Conservation (phyloP, 1,140 invertebrate species). For the Bombus confusus region DNA sequence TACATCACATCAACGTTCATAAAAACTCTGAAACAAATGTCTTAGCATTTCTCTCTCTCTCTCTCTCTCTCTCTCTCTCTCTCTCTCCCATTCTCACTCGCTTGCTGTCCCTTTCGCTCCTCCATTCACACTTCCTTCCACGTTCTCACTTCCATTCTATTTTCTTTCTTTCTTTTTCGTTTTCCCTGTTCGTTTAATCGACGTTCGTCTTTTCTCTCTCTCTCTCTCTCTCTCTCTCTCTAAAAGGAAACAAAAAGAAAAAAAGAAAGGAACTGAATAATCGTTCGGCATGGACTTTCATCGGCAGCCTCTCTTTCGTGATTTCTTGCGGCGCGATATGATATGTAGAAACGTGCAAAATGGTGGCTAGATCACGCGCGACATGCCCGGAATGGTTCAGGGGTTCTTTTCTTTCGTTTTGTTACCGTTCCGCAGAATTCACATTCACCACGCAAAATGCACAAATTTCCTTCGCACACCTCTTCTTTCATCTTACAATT, state of each 20-base stretch:
- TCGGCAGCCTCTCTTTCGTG: conserved; percentile 29
- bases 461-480: conserved; percentile 4
- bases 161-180: not conserved
- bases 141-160: not conserved
- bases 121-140: not conserved
- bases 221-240: not conserved
- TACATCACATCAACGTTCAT: conserved; percentile 63
- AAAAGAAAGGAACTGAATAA: not conserved
- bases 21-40: conserved; percentile 67
- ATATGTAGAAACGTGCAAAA: conserved; percentile 58
- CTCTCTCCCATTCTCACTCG: conserved; percentile 6
- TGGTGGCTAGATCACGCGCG: conserved; percentile 18
- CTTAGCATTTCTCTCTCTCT: not conserved
- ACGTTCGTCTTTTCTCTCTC: not conserved
- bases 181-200: conserved; percentile 15
- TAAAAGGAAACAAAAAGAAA: too few relatives aligned
- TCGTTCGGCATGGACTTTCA: conserved; percentile 3
- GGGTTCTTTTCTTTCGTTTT: not conserved
- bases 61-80: not conserved
- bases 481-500: not conserved
- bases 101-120: conserved; percentile 6
- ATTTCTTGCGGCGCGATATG: conserved; percentile 51
- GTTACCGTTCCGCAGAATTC: not conserved
- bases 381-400: conserved; percentile 19
- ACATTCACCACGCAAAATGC: not conserved